phyloP scores from a whole-genome alignment of 2,797 vertebrate species.

The Chaenodraco wilsoni region DNA sequence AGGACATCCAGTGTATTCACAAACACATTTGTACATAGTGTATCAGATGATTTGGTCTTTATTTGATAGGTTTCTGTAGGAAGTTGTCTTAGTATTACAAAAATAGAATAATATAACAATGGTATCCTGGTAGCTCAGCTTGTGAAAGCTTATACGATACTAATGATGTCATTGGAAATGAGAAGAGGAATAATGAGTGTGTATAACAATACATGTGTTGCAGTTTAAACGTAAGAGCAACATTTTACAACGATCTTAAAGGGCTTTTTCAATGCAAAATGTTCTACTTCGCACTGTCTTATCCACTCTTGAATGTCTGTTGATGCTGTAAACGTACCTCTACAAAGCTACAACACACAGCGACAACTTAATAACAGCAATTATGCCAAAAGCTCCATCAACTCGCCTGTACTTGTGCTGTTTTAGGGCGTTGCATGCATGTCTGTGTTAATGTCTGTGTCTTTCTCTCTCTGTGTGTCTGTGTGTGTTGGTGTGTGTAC shows the following conservation, averaged over 20 bases:
- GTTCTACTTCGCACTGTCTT: constrained; percentile 12
- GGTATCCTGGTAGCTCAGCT: neutral
- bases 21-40: neutral
- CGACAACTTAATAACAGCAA: constrained; percentile 65
- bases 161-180: neutral
- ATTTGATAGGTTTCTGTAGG: neutral
- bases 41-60: too few relatives aligned
- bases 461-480: neutral
- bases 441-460: constrained; percentile 25
- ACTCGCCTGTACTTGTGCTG: constrained; percentile 43
- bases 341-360: constrained; percentile 17
- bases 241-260: neutral
- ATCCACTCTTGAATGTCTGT: constrained; percentile 17
- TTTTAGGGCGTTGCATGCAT: constrained; percentile 42
- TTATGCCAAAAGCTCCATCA: constrained; percentile 40
- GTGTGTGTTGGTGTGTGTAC: neutral
- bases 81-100: neutral
- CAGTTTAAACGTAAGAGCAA: neutral
- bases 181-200: neutral
- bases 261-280: neutral
- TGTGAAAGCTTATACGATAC: neutral
- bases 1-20: neutral
- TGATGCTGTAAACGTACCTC: constrained; percentile 7
- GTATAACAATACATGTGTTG: neutral
- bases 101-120: neutral